These are phyloP conservation scores for Planiliza haematocheilus DNA, from an alignment of 2,113 vertebrate genomes.

Conservation along the genomic window DNA sequence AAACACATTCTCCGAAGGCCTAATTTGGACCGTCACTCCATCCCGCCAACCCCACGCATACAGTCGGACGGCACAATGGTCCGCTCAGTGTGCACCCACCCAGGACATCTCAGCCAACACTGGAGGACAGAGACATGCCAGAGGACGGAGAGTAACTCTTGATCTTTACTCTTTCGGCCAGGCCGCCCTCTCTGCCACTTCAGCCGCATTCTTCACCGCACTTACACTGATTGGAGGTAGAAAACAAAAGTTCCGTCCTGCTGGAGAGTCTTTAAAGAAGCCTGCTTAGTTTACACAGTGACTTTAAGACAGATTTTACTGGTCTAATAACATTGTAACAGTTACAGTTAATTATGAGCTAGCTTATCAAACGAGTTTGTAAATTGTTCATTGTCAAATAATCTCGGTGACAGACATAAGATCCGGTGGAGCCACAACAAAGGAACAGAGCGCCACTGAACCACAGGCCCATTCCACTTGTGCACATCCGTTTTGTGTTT, in stretches of 20 bases:
- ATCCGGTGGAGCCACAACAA: not conserved
- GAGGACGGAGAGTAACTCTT: slow-evolving; percentile 8
- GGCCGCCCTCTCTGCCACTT: slow-evolving; percentile 7
- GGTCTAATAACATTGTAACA: no score
- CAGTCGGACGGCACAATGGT: slow-evolving; percentile 40
- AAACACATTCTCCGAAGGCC: slow-evolving; percentile 9
- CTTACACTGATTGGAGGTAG: no score
- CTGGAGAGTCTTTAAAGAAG: no score
- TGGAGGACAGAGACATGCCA: slow-evolving; percentile 20
- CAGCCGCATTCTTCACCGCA: not conserved
- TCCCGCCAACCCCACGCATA: slow-evolving; percentile 29
- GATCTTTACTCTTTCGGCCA: slow-evolving; percentile 31
- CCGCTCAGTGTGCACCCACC: slow-evolving; percentile 55
- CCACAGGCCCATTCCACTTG: slow-evolving; percentile 7
- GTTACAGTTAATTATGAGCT: no score
- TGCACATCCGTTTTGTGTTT: slow-evolving; percentile 24
- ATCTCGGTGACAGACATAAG: not conserved
- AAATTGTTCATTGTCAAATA: not conserved
- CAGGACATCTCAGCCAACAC: no score
- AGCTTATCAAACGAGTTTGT: not conserved
- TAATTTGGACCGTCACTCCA: slow-evolving; percentile 38
- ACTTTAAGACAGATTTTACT: no score
- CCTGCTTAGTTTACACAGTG: no score
- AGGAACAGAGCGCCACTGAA: not conserved
- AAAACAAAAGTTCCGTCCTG: not conserved